Evolutionary conservation across 2,888 invertebrate genomes (phyloP).

Genomic region (Alentia gelatinosa): DNA sequence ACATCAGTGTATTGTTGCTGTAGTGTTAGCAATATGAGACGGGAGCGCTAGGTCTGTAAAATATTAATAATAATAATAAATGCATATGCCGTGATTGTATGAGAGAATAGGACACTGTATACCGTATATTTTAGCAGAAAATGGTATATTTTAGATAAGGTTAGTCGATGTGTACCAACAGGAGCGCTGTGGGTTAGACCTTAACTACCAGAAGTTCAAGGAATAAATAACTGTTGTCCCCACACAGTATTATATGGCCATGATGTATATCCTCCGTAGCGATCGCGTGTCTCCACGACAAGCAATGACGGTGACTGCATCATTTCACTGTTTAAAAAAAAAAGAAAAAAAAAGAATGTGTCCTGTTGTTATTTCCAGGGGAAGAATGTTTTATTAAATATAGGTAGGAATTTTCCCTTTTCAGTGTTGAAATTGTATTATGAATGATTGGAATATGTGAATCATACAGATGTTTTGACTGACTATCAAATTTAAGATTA

Average conservation of each 20-base stretch:
- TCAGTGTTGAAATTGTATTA: no score
- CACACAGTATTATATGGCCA: constrained; percentile 49
- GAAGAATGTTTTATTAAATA: no score
- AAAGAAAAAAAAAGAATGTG: background rate
- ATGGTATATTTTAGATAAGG: constrained; percentile 53
- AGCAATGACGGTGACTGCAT: constrained; percentile 38
- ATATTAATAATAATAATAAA: background rate
- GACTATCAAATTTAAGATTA: no score
- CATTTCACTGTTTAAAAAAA: constrained; percentile 42
- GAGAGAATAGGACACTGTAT: constrained; percentile 44
- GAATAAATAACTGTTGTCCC: constrained; percentile 6
- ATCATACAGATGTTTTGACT: no score
- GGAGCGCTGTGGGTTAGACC: constrained; percentile 18
- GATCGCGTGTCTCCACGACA: constrained; percentile 25
- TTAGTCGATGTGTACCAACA: constrained; percentile 37
- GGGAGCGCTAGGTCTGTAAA: background rate
- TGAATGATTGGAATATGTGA: no score
- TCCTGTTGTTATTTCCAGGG: constrained; percentile 30
- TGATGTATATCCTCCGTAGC: constrained; percentile 4
- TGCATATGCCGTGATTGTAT: constrained; percentile 36
- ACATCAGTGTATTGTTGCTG: constrained; percentile 30
- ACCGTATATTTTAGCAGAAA: constrained; percentile 50
- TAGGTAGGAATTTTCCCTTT: no score
- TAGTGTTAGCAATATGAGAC: constrained; percentile 24
- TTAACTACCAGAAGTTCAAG: constrained; percentile 8